These are phyloP conservation scores for Eupleurogrammus muticus DNA, from an alignment of 2,797 vertebrate genomes.

Conservation along the genomic window DNA sequence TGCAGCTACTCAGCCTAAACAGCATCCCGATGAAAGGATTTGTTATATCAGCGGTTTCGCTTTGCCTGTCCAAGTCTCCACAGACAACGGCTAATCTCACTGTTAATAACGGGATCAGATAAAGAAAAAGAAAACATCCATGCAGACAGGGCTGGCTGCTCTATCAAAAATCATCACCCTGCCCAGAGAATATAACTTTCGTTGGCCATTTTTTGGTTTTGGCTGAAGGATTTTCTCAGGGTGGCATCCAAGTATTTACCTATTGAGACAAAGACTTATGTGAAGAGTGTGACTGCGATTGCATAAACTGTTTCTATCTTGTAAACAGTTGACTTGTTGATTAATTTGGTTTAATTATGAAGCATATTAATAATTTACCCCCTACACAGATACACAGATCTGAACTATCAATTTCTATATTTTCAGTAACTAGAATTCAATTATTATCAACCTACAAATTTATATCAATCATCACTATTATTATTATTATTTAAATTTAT, in stretches of 20 bases:
- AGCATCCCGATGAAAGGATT: not conserved
- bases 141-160: slow-evolving; percentile 2
- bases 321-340: slow-evolving; percentile 1
- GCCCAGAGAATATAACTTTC: not conserved
- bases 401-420: not conserved
- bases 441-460: not conserved
- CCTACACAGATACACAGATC: not conserved
- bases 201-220: not conserved
- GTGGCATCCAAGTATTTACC: slow-evolving; percentile 7
- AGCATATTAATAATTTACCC: not conserved
- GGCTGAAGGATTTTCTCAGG: slow-evolving; percentile 28
- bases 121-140: slow-evolving; percentile 39
- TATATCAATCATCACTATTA: not conserved
- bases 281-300: slow-evolving; percentile 38
- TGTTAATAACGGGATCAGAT: slow-evolving; percentile 40
- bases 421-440: not conserved
- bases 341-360: slow-evolving; percentile 2
- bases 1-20: not conserved
- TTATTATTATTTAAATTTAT: no score
- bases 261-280: slow-evolving; percentile 33
- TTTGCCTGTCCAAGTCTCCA: slow-evolving; percentile 1
- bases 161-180: slow-evolving; percentile 16
- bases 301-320: slow-evolving; percentile 17
- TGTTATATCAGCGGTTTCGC: slow-evolving; percentile 16
- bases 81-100: slow-evolving; percentile 40